phyloP scores from a whole-genome alignment of 2,888 invertebrate genomes.

The Mythimna vitellina region DNA sequence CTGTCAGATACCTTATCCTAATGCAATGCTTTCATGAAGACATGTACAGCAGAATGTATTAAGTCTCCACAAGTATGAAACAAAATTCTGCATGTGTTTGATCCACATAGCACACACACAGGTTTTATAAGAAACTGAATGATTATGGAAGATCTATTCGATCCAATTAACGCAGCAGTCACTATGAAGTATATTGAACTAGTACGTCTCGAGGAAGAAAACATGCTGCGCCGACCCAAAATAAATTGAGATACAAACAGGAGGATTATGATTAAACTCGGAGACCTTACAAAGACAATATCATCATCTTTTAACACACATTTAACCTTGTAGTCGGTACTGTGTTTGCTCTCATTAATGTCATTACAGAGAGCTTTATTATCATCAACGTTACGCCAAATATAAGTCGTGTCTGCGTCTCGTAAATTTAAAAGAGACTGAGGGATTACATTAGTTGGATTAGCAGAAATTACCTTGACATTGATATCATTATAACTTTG shows the following conservation, averaged over 20 bases:
- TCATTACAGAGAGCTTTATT: conserved; percentile 29
- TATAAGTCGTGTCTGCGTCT: conserved; percentile 10
- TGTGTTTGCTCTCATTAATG: conserved; percentile 12
- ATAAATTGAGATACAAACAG: no score
- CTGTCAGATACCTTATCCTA: conserved; percentile 11
- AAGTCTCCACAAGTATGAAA: background rate
- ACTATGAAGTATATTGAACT: background rate
- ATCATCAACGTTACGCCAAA: conserved; percentile 26
- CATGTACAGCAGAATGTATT: background rate
- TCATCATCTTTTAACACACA: background rate
- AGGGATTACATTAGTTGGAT: conserved; percentile 15
- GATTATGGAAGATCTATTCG: background rate
- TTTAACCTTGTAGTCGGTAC: background rate
- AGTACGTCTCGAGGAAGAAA: background rate
- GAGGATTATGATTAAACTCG: background rate
- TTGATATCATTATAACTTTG: conserved; percentile 38
- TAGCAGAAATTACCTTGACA: conserved; percentile 42
- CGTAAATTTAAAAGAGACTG: conserved; percentile 42
- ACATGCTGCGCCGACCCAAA: background rate
- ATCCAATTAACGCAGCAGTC: background rate
- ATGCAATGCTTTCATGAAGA: conserved; percentile 3
- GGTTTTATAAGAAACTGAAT: background rate
- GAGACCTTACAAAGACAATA: background rate
- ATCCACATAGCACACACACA: background rate
- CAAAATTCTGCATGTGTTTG: background rate